These are phyloP conservation scores for Lamellibrachia columna DNA, from an alignment of 2,888 invertebrate species.

Conservation along the genomic window DNA sequence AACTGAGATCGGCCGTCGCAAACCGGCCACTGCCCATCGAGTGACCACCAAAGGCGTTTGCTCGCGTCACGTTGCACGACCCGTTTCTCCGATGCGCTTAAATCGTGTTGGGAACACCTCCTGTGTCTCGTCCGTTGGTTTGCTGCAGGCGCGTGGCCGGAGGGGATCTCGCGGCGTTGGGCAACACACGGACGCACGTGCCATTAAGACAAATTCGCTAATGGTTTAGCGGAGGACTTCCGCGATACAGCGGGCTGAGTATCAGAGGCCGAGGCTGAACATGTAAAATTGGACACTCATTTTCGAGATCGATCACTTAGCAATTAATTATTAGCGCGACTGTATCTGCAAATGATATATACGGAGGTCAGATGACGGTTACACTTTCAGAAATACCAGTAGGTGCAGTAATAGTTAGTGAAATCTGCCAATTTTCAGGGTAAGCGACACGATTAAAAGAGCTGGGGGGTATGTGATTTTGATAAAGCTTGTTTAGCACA, in stretches of 20 bases:
- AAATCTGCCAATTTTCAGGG: too few relatives aligned
- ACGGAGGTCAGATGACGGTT: too few relatives aligned
- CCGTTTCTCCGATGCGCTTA: not conserved
- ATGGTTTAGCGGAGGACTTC: not conserved
- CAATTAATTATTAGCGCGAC: too few relatives aligned
- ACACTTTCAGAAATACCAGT: too few relatives aligned
- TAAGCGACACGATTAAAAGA: too few relatives aligned
- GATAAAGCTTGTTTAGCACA: too few relatives aligned
- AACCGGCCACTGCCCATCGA: not conserved
- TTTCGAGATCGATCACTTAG: not conserved
- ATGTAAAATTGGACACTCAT: not conserved
- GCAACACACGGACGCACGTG: too few relatives aligned
- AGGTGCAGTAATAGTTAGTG: too few relatives aligned
- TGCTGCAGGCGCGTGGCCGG: too few relatives aligned
- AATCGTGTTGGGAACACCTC: not conserved
- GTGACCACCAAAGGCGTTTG: not conserved
- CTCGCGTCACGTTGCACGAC: not conserved
- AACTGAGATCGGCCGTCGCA: not conserved
- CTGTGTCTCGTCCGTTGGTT: not conserved
- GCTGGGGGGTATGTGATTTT: too few relatives aligned
- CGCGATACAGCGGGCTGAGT: not conserved
- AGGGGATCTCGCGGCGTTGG: too few relatives aligned
- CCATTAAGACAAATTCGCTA: not conserved
- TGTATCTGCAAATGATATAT: too few relatives aligned
- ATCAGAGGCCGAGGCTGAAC: not conserved